These are phyloP conservation scores for Phataginus tetradactyla DNA, from an alignment of 2,797 vertebrate genomes.

Conservation along the genomic window DNA sequence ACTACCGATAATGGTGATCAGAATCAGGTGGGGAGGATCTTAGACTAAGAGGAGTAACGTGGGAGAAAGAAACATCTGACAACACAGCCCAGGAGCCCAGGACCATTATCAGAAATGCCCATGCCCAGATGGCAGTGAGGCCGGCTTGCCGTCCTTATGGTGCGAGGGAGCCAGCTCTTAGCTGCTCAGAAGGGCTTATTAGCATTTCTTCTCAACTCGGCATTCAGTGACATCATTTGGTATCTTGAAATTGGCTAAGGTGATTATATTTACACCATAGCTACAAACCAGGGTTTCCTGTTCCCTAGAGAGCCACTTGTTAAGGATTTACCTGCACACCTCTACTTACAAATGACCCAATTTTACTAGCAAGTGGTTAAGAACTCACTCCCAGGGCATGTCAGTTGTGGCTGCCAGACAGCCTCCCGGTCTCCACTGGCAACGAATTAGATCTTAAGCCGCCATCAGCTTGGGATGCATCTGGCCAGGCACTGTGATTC, in stretches of 20 bases:
- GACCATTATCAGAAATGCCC: background rate
- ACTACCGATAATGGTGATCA: background rate
- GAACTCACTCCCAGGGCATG: background rate
- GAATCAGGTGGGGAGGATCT: background rate
- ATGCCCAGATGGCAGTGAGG: background rate
- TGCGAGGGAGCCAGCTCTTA: background rate
- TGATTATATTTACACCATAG: background rate
- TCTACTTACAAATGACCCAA: background rate
- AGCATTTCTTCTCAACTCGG: background rate
- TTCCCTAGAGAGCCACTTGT: background rate
- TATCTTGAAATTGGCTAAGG: background rate
- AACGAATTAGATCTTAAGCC: background rate
- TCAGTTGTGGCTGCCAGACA: background rate
- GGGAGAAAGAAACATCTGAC: background rate
- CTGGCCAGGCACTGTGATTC: background rate
- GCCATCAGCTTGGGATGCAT: background rate
- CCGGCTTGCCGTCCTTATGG: fast-evolving
- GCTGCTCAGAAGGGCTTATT: background rate
- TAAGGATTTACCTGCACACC: background rate
- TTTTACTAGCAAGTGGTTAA: background rate
- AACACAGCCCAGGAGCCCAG: background rate
- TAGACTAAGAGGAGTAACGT: background rate
- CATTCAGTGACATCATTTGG: background rate
- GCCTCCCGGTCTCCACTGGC: background rate
- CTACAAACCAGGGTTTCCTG: background rate